Evolutionary conservation across 2,888 invertebrate species (phyloP).

Genomic region (Erebia palarica): DNA sequence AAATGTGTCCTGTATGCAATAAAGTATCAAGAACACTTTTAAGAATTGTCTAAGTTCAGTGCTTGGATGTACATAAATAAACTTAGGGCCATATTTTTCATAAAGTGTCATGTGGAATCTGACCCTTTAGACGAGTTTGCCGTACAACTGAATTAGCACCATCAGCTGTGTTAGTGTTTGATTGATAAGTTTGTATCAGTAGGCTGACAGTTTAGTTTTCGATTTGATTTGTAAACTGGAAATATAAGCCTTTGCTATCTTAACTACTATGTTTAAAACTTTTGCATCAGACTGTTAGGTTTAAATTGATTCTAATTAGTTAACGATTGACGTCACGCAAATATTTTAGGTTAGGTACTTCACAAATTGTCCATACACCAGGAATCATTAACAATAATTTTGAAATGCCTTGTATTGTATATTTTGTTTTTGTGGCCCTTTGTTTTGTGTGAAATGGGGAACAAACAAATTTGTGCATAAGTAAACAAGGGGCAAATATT

Average conservation of each 20-base stretch:
- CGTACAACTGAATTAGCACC: neutral
- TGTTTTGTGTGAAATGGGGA: neutral
- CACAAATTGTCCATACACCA: neutral
- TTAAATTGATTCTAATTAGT: too few relatives aligned
- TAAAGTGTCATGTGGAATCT: neutral
- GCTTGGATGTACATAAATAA: neutral
- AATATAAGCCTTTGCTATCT: too few relatives aligned
- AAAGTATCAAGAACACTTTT: too few relatives aligned
- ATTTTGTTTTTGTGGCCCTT: neutral
- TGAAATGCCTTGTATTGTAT: neutral
- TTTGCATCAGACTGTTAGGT: too few relatives aligned
- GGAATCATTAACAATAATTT: neutral
- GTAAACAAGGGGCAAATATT: conserved; percentile 7
- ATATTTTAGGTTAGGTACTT: too few relatives aligned
- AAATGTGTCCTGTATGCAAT: too few relatives aligned
- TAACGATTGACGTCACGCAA: too few relatives aligned
- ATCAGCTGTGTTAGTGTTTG: neutral
- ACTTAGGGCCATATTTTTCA: neutral
- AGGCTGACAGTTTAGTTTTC: too few relatives aligned
- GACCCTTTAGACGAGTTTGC: neutral
- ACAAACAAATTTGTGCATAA: neutral
- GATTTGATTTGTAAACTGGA: too few relatives aligned
- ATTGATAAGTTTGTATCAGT: neutral
- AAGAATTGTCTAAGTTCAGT: too few relatives aligned
- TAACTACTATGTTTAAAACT: too few relatives aligned